Evolutionary conservation across 2,113 vertebrate genomes (phyloP).

Genomic region (Astur gentilis): DNA sequence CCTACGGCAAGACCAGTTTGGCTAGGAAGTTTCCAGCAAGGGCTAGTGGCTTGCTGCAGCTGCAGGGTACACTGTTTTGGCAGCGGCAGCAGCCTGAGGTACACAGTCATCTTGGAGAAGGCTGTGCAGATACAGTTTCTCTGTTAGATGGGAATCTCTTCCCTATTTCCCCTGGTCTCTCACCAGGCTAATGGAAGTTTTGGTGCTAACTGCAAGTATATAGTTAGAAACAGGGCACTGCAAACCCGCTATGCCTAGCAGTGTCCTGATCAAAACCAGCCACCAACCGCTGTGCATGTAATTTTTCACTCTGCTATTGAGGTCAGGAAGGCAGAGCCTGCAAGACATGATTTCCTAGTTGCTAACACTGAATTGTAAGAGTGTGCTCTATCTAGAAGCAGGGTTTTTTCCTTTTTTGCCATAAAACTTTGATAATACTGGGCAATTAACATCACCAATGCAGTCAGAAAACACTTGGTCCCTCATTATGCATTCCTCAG

Average conservation of each 20-base stretch:
- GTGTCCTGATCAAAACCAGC: neutral
- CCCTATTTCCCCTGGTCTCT: neutral
- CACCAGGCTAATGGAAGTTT: neutral
- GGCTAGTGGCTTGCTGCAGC: neutral
- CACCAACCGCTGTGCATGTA: accelerated
- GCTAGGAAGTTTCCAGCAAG: neutral
- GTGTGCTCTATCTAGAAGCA: neutral
- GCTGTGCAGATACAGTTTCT: neutral
- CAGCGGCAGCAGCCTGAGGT: neutral
- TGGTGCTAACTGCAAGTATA: neutral
- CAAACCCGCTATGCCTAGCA: neutral
- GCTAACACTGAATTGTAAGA: neutral
- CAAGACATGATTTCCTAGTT: neutral
- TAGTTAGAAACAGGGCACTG: neutral
- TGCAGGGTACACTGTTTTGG: neutral
- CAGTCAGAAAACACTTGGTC: neutral
- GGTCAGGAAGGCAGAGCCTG: neutral
- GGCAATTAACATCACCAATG: neutral
- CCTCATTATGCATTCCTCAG: neutral
- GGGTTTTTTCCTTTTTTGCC: neutral
- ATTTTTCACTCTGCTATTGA: neutral
- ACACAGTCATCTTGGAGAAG: neutral
- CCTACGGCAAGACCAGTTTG: neutral
- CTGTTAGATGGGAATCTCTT: neutral
- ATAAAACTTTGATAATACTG: neutral